phyloP scores from a whole-genome alignment of 2,888 invertebrate genomes.

The Sphaerophoria taeniata region DNA sequence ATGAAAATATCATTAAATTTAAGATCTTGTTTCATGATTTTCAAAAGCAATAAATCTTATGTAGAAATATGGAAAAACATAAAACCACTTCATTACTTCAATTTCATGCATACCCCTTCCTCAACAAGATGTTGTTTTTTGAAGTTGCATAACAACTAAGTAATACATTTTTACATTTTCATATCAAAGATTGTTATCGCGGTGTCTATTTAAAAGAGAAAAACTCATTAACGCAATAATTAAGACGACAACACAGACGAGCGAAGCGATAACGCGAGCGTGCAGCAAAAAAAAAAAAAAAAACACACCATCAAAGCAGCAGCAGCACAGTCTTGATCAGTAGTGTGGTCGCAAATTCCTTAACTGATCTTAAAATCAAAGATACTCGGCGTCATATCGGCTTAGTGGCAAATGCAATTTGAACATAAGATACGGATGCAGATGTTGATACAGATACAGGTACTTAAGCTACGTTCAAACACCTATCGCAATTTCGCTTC shows the following conservation, averaged over 20 bases:
- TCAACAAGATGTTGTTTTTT: neutral
- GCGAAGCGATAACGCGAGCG: conserved; percentile 78
- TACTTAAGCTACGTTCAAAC: conserved; percentile 34
- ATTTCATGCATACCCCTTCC: conserved; percentile 16
- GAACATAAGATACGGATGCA: conserved; percentile 62
- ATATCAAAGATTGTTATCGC: conserved; percentile 70
- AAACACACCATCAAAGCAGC: conserved; percentile 61
- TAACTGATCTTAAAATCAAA: conserved; percentile 69
- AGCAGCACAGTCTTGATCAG: conserved; percentile 29
- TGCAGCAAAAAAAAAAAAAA: neutral
- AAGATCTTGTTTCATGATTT: conserved; percentile 28
- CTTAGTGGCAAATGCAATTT: conserved; percentile 58
- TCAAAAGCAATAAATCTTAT: conserved; percentile 34
- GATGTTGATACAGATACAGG: conserved; percentile 53
- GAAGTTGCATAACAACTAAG: conserved; percentile 52
- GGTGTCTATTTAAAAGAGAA: conserved; percentile 77
- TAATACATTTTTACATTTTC: conserved; percentile 71
- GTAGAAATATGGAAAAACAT: conserved; percentile 30
- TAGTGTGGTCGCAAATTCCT: conserved; percentile 38
- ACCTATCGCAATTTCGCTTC: conserved; percentile 11
- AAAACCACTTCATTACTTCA: conserved; percentile 34
- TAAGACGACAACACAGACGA: conserved; percentile 81
- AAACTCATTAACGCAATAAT: conserved; percentile 82
- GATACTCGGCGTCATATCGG: conserved; percentile 59
- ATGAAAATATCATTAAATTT: conserved; percentile 16